Evolutionary conservation across 2,888 invertebrate genomes (phyloP), one percentile per base, ranked within the genome.

Genomic region (Eurois occulta): DNA sequence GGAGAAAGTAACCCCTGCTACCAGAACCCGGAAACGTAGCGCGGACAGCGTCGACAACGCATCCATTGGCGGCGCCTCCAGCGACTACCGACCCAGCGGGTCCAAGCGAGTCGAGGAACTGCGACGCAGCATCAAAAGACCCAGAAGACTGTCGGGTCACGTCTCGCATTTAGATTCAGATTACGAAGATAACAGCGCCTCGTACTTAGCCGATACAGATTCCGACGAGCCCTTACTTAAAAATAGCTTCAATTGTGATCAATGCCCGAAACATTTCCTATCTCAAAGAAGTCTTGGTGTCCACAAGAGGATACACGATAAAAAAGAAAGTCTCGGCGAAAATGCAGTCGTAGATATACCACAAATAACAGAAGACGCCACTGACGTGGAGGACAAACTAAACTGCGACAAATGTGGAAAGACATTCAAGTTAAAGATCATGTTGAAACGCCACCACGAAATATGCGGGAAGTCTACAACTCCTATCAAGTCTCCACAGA

Each of bases 401-500:
- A 89, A 86, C 13, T 97, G 97, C 76, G 92, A 94, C 1, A 94
- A 92, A 82, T 97, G 97, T 79, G 93, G 92, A 0, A 96, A 94
- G 83, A 92, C 92, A 1, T 97, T 97, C 85, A 97, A 97, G 88
- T 87, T 97, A 66, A 96, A 96, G 75, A 97, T 97, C 72, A 97
- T 97, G 97, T 85, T 97, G 69, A 96, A 96, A 70, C 93, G 96
- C 0, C 97, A 97, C 80, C 82, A 90, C 32, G 95, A 95, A 21
- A 78, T 90, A 0, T 96, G 96, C 77, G 89, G 89, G 0, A 92
- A 90, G 46, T 69, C 89, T 16, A 41, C 62, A 4, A 71, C 32
- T 6, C 90, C 91, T 8, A 81, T 85, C 5, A 87, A 86, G 65
- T 89, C 94, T 0, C 93, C 93, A 0, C 89, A 92, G 81, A 96